These are phyloP conservation scores for Aplysina aerophoba DNA, from an alignment of 37 sponge, comb jelly and placozoan species.

Conservation along the genomic window DNA sequence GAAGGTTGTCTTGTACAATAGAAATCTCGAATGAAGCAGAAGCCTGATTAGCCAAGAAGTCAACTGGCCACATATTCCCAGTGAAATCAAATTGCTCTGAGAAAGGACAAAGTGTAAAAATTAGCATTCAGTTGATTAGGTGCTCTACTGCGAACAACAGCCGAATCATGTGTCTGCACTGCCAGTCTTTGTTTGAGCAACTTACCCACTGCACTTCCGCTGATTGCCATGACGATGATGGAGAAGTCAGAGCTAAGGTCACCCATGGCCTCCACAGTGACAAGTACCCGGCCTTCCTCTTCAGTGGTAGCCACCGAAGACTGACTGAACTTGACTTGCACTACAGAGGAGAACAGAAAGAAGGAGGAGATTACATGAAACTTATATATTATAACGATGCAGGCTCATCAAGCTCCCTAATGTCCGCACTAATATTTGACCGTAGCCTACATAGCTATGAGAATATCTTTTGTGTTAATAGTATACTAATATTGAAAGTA, in stretches of 20 bases:
- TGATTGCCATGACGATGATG: constrained; percentile 25
- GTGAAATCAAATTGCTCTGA: constrained; percentile 11
- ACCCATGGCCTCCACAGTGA: constrained; percentile 7
- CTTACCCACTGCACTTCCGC: constrained; percentile 6
- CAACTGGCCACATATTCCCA: constrained; percentile 10
- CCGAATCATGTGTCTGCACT: too few species aligned
- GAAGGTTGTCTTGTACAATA: background rate
- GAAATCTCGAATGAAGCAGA: background rate
- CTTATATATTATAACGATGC: too few species aligned
- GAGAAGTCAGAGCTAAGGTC: constrained; percentile 14
- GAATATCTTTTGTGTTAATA: too few species aligned
- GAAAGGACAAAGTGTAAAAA: background rate
- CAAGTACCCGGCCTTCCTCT: background rate
- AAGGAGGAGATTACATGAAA: too few species aligned
- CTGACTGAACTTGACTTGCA: background rate
- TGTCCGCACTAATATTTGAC: too few species aligned
- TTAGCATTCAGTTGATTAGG: background rate
- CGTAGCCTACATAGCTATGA: too few species aligned
- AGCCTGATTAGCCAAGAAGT: background rate
- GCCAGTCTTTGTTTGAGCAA: too few species aligned
- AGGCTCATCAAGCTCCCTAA: too few species aligned
- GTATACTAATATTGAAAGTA: too few species aligned
- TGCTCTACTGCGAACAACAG: background rate
- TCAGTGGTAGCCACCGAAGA: background rate
- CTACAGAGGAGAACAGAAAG: background rate